A percentile compares a stretch with the other conserved stretches of the same genome.
phyloP scores from a whole-genome alignment of 2,113 vertebrate species.

The Taurulus bubalis region DNA sequence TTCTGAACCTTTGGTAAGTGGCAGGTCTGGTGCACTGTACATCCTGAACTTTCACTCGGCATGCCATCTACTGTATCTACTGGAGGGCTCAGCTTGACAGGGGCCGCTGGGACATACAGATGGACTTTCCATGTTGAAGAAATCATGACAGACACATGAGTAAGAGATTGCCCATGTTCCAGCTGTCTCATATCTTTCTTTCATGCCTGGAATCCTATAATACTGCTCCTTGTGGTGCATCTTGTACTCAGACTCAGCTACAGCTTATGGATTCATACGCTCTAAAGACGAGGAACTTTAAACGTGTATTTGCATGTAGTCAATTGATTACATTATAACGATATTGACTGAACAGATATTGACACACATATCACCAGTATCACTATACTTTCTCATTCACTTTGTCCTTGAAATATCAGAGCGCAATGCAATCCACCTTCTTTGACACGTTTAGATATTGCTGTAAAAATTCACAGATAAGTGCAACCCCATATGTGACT shows the following conservation, averaged over 20 bases:
- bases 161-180: constrained; percentile 41
- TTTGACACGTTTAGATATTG: constrained; percentile 1
- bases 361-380: background rate
- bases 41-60: constrained; percentile 31
- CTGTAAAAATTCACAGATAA: background rate
- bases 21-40: background rate
- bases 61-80: constrained; percentile 52
- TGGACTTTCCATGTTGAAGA: constrained; percentile 78
- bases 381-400: background rate
- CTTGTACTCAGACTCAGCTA: background rate
- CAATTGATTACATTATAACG: background rate
- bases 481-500: background rate
- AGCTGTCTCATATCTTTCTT: constrained; percentile 31
- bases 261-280: background rate
- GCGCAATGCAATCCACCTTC: background rate
- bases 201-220: constrained; percentile 17
- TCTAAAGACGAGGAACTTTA: background rate
- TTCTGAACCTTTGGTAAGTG: constrained; percentile 6
- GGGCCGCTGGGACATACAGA: constrained; percentile 67
- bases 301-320: too few relatives aligned
- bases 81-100: constrained; percentile 36
- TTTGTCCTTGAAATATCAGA: constrained; percentile 7
- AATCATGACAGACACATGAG: constrained; percentile 65
- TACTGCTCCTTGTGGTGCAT: background rate
- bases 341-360: background rate